Conservation (phyloP, 2,888 invertebrate species). For the Schrankia costaestrigalis region DNA sequence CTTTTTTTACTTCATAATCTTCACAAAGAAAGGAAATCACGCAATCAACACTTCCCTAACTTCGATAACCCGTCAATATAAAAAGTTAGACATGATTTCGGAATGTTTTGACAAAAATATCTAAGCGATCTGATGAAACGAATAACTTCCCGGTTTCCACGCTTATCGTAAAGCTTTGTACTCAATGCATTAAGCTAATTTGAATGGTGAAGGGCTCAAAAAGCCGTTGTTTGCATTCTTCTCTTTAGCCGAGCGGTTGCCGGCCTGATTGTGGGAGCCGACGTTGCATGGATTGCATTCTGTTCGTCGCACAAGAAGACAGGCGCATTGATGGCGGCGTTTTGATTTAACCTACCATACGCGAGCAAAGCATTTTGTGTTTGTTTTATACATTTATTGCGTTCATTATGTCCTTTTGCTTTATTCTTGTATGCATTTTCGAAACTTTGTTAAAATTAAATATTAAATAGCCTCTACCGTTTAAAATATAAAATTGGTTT, state of each 20-base stretch:
- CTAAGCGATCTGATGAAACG: conserved; percentile 49
- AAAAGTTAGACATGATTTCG: conserved; percentile 34
- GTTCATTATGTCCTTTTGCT: conserved; percentile 42
- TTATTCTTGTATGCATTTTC: conserved; percentile 38
- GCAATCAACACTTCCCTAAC: conserved; percentile 36
- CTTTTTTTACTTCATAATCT: conserved; percentile 48
- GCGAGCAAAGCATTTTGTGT: conserved; percentile 37
- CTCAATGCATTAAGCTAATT: conserved; percentile 77
- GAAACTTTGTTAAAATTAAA: conserved; percentile 25
- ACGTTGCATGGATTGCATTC: conserved; percentile 65
- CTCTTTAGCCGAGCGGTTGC: conserved; percentile 63
- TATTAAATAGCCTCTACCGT: conserved; percentile 26
- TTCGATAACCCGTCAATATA: conserved; percentile 23
- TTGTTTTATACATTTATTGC: conserved; percentile 49
- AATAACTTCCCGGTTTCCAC: conserved; percentile 56
- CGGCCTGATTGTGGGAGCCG: conserved; percentile 68
- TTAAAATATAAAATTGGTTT: conserved; percentile 38
- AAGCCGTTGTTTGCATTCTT: conserved; percentile 75
- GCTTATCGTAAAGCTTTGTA: conserved; percentile 76
- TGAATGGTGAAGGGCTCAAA: conserved; percentile 75
- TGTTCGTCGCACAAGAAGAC: conserved; percentile 64
- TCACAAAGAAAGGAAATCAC: conserved; percentile 42
- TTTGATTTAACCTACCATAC: conserved; percentile 55
- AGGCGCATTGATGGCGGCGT: conserved; percentile 62
- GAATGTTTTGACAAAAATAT: conserved; percentile 54